A percentile compares a stretch with the other conserved stretches of the same genome.
Evolutionary conservation across 1,140 invertebrate species (phyloP).

Genomic region (Drosophila ercepeae): DNA sequence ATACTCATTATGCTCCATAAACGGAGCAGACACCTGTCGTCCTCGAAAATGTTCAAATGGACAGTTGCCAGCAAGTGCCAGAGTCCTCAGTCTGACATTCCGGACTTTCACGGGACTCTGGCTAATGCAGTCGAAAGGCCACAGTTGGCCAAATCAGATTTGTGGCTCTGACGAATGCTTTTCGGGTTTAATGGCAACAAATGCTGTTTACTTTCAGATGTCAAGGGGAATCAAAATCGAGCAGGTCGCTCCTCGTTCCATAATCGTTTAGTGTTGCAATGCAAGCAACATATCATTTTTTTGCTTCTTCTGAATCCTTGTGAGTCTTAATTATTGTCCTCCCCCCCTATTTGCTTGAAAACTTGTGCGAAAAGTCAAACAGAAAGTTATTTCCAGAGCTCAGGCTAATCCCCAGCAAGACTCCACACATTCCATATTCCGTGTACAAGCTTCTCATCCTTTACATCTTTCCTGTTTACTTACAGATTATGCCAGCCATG

Average conservation of each 20-base stretch:
- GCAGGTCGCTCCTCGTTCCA: not conserved
- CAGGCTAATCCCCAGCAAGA: not conserved
- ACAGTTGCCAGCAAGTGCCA: not conserved
- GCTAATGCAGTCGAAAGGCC: not conserved
- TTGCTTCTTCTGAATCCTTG: not conserved
- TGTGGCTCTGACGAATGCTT: not conserved
- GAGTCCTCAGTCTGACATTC: not conserved
- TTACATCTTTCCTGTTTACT: conserved; percentile 15
- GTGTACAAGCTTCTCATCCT: not conserved
- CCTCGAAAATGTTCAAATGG: not conserved
- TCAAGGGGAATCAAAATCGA: no score
- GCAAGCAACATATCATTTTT: not conserved
- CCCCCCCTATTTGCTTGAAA: not conserved
- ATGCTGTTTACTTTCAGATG: no score
- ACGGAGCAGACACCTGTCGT: conserved; percentile 9
- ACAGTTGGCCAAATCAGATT: not conserved
- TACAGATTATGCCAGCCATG: conserved; percentile 90
- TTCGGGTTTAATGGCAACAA: not conserved
- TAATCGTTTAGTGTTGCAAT: not conserved
- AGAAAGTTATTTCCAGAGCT: not conserved
- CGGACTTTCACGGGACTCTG: not conserved
- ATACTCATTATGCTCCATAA: conserved; percentile 22
- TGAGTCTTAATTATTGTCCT: not conserved
- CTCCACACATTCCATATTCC: not conserved
- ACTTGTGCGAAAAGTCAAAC: not conserved